A percentile compares a stretch with the other conserved stretches of the same genome.
Evolutionary conservation across 23 tunicate species (phyloP).

Genomic region (Ascidia mentula): DNA sequence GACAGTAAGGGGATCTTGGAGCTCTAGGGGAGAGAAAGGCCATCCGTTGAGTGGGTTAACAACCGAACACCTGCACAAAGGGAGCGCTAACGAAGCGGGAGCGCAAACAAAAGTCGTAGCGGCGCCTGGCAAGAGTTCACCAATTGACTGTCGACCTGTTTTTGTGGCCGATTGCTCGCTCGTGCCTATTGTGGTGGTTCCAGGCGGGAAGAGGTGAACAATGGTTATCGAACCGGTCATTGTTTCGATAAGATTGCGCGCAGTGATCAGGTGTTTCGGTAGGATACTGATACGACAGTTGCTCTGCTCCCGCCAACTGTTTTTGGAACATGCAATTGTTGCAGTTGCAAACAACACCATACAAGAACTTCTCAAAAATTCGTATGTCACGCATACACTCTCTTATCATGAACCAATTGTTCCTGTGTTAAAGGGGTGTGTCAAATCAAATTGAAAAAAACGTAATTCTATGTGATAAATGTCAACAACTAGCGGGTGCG

Average conservation of each 20-base stretch:
- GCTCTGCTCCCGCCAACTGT: not conserved
- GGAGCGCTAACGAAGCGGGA: not conserved
- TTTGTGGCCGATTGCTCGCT: not conserved
- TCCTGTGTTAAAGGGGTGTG: no score
- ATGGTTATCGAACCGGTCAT: not conserved
- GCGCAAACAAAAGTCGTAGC: not conserved
- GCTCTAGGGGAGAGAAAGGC: not conserved
- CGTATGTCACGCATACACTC: no score
- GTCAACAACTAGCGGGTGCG: no score
- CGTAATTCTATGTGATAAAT: no score
- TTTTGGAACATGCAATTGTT: no score
- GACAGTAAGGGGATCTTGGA: not conserved
- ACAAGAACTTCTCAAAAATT: no score
- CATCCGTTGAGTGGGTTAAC: not conserved
- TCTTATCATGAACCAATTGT: no score
- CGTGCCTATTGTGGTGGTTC: not conserved
- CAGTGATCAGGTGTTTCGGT: not conserved
- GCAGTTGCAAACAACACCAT: no score
- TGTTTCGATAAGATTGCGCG: not conserved
- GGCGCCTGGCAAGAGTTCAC: slow-evolving; percentile 8
- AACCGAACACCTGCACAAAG: not conserved
- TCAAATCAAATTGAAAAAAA: no score
- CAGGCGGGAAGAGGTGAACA: slow-evolving; percentile 1
- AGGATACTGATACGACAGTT: not conserved
- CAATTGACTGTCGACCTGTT: not conserved